These are phyloP conservation scores for Microhierax caerulescens DNA, from an alignment of 2,797 vertebrate genomes.

Conservation along the genomic window DNA sequence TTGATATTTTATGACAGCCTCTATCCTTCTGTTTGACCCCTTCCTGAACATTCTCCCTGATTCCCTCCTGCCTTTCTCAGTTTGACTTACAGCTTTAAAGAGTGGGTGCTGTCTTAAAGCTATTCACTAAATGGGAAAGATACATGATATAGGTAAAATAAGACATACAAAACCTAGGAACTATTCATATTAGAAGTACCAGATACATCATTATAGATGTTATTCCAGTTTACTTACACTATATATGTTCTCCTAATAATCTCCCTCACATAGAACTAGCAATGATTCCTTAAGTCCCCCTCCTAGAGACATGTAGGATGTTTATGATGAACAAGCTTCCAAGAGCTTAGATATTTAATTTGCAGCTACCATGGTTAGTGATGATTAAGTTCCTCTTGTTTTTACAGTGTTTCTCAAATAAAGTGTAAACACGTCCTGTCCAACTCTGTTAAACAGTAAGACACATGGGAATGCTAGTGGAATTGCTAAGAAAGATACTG, in stretches of 20 bases:
- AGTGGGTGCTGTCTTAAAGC: background rate
- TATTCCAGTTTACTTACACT: background rate
- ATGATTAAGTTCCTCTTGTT: conserved; percentile 55
- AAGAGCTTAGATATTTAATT: conserved; percentile 34
- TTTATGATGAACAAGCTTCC: conserved; percentile 41
- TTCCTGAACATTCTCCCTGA: background rate
- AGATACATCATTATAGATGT: background rate
- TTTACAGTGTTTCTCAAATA: conserved; percentile 43
- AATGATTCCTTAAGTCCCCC: background rate
- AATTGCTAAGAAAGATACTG: conserved; percentile 17
- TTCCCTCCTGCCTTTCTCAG: background rate
- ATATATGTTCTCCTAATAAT: background rate
- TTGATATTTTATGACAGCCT: background rate
- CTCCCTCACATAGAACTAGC: background rate
- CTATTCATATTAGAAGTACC: background rate
- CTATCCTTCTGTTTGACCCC: background rate
- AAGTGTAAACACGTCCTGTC: conserved; percentile 26
- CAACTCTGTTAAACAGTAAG: conserved; percentile 23
- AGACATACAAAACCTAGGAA: background rate
- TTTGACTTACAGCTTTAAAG: background rate
- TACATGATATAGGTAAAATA: background rate
- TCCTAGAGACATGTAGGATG: background rate
- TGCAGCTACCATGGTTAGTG: conserved; percentile 12
- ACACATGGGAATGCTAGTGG: background rate
- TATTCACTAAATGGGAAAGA: background rate